Base-by-base conservation (phyloP, 2,888 invertebrate species). In the Drosophila limbata region DNA sequence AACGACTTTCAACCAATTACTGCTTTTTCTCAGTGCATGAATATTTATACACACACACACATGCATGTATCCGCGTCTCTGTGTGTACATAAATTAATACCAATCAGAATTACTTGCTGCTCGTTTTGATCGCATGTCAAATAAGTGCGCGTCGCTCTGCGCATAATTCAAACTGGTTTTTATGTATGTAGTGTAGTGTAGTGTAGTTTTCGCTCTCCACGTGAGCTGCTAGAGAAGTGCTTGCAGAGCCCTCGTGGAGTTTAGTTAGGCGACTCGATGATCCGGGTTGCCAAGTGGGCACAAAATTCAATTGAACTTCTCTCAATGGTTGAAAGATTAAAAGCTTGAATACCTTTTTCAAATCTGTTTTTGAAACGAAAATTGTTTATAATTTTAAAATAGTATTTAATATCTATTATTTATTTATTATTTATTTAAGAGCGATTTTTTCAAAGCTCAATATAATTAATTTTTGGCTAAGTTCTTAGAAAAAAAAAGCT, bases 131-230 rank as follows among this genome's bases (percentile, higher is more conserved):
- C 73, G 83, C 80, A 67, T 69, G 86, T 80, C 83, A 73, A 79
- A 83, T 85, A 83, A 83, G 83, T 82, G 77, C 83, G 80, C 77
- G 55, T 77, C 60, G 70, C 64, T 69, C 59, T 42, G 62, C 65
- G 79, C 77, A 85, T 79, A 82, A 74, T 77, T 77, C 75, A 80
- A 88, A 86, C 88, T 69, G 84, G 84, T 84, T 88, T 88, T 83
- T 31, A 25, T 51, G 59, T 65, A 48, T 51, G 59, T 53, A 39
- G n/a, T n/a, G n/a, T n/a, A n/a, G n/a, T n/a, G n/a, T n/a, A 64
- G 31, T 28, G 53, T 51, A 25, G 35, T 51, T 67, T 55, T 45
- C 39, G 59, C 61, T 60, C 69, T 66, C 60, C 75, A 70, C 75
- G 75, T 78, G 79, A 66, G 60, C 15, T 52, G 39, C 44, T 44